Base-by-base conservation (phyloP, 1,140 invertebrate genomes). In the Anagrus nilaparvatae region DNA sequence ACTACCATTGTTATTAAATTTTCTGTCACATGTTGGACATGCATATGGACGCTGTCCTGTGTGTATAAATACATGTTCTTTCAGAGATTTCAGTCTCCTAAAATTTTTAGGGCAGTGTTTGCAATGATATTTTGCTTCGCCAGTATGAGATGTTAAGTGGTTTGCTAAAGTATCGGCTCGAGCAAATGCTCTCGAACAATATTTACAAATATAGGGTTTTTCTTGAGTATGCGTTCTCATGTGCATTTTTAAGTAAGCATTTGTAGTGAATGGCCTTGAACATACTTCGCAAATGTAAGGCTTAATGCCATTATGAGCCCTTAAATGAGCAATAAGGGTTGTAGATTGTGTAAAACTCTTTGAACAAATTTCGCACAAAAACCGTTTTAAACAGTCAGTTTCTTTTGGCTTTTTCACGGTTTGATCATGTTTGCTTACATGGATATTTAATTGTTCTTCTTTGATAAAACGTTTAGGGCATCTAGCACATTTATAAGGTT, bases 261-360 rank as follows among this genome's bases (percentile, higher is more conserved):
- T 65, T 1, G 62, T 72, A 2, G 71, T 72, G 27, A 75, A 75
- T 2, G 65, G 69, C 24, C 78, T 67, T 0, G 69, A 67, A 46
- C 81, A 84, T n/a, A 75, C 74, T 27, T 72, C 67, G 53, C 80
- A 82, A 25, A 77, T 75, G 37, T 75, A 78, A 0, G 76, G 78
- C 42, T 76, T 77, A 16, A 79, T 76, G 0, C 76, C 75, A 3
- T 77, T 79, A 50, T 84, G 81, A 9, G 74, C 74, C 20, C 78
- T 55, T 5, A 70, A 39, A 48, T 71, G 69, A 0, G 63, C 65
- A 6, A 67, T 69, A 6, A 75, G 35, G 0, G 69, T 69, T 3
- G 67, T 71, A 14, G 66, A 67, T 30, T 71, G 69, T 0, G 68
- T 74, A 44, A 74, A 75, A 32, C 68, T 70, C 48, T 81, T 72